These are phyloP conservation scores for Chionis minor DNA, from an alignment of 2,113 vertebrate genomes.

Conservation along the genomic window DNA sequence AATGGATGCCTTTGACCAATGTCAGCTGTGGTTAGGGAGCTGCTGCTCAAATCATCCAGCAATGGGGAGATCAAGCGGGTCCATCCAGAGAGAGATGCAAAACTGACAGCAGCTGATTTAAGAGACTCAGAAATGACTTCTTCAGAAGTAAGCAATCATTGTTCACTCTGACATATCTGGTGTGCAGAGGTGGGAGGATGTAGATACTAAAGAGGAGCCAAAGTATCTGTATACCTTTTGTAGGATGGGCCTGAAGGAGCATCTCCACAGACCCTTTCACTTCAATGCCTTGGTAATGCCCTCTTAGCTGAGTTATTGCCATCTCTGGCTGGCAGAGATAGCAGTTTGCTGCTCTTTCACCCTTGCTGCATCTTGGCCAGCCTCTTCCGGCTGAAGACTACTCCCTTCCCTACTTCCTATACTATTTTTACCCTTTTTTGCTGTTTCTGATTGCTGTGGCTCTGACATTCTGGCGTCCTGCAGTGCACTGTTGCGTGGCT, in stretches of 20 bases:
- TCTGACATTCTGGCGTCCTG: background rate
- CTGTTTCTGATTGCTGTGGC: background rate
- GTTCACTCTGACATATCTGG: background rate
- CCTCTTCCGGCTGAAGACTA: background rate
- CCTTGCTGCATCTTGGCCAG: background rate
- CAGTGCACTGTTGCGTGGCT: rapidly evolving
- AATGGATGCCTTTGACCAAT: background rate
- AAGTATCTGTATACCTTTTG: background rate
- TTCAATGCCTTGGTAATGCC: background rate
- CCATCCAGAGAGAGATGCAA: background rate
- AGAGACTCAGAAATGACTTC: background rate
- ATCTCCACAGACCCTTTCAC: background rate
- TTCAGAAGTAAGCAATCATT: background rate
- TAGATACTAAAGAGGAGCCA: background rate
- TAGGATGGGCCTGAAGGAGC: background rate
- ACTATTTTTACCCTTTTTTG: background rate
- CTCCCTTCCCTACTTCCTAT: background rate
- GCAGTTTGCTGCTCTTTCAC: background rate
- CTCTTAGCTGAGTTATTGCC: background rate
- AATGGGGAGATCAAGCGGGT: background rate
- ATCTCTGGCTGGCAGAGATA: background rate
- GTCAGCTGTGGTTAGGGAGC: background rate
- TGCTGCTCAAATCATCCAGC: background rate
- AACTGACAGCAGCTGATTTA: background rate
- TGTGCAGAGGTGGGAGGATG: background rate